Conservation (phyloP, 2,888 invertebrate species). For the Protonemura montana region DNA sequence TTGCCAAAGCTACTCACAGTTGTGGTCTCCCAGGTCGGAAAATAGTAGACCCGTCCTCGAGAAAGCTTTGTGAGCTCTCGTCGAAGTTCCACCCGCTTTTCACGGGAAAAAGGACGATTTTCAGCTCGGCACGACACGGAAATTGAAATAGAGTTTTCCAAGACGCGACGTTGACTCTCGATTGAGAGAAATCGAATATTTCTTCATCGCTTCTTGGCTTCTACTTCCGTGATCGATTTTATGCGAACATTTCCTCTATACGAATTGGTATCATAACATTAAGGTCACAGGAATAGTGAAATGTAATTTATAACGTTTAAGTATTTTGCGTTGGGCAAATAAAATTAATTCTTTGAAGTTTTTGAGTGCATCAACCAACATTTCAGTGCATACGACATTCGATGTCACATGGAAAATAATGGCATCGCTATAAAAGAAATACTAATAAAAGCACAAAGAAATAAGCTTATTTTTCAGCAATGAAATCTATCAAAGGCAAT, state of each 20-base stretch:
- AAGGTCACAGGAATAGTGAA: neutral
- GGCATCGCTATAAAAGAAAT: neutral
- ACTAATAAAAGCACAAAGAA: neutral
- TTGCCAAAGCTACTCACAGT: no score
- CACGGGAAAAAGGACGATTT: neutral
- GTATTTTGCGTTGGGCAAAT: neutral
- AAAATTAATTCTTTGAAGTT: neutral
- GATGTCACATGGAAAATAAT: neutral
- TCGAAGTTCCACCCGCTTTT: neutral
- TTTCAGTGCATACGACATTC: neutral
- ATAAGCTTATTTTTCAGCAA: neutral
- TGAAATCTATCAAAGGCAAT: neutral
- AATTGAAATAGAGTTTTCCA: neutral
- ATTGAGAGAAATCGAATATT: constrained; percentile 7
- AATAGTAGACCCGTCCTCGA: no score
- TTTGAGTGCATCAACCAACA: neutral
- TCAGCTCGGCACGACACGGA: neutral
- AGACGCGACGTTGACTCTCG: neutral
- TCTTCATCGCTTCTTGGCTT: neutral
- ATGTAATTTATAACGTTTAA: neutral
- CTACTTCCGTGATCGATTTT: neutral
- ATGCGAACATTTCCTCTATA: neutral
- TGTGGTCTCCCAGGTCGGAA: no score
- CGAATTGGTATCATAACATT: no score
- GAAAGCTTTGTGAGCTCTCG: no score